phyloP scores from a whole-genome alignment of 2,888 invertebrate genomes.

The Drosophila quinaria region DNA sequence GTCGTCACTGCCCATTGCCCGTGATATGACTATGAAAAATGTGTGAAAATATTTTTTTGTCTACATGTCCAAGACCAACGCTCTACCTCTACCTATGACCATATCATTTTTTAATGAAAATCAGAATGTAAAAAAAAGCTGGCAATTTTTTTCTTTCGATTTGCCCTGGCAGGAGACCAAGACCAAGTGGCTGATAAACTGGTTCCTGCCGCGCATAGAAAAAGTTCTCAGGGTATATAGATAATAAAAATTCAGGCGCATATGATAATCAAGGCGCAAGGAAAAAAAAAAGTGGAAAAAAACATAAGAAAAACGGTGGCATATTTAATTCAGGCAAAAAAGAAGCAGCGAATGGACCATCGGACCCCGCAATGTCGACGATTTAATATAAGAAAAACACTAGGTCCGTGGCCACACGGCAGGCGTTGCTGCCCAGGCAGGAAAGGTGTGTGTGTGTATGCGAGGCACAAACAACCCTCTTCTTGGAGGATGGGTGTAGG shows the following conservation, averaged over 20 bases:
- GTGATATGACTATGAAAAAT: conserved; percentile 83
- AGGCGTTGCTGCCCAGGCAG: conserved; percentile 66
- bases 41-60: conserved; percentile 84
- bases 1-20: conserved; percentile 68
- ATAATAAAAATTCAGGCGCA: conserved; percentile 84
- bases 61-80: conserved; percentile 52
- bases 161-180: conserved; percentile 75
- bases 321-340: conserved; percentile 79
- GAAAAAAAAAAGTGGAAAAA: conserved; percentile 45
- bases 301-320: conserved; percentile 52
- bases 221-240: conserved; percentile 85
- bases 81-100: conserved; percentile 54
- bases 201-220: conserved; percentile 77
- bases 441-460: conserved; percentile 69
- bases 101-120: conserved; percentile 69
- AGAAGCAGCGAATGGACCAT: conserved; percentile 59
- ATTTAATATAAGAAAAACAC: conserved; percentile 82
- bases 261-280: conserved; percentile 80
- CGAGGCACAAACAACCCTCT: conserved; percentile 73
- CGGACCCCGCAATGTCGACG: conserved; percentile 62
- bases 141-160: conserved; percentile 45
- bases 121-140: conserved; percentile 42
- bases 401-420: conserved; percentile 44
- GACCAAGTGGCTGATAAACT: conserved; percentile 76
- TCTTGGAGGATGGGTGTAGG: conserved; percentile 68